These are phyloP conservation scores for Sebastes vulpes DNA, from an alignment of 2,797 vertebrate genomes.

Conservation along the genomic window DNA sequence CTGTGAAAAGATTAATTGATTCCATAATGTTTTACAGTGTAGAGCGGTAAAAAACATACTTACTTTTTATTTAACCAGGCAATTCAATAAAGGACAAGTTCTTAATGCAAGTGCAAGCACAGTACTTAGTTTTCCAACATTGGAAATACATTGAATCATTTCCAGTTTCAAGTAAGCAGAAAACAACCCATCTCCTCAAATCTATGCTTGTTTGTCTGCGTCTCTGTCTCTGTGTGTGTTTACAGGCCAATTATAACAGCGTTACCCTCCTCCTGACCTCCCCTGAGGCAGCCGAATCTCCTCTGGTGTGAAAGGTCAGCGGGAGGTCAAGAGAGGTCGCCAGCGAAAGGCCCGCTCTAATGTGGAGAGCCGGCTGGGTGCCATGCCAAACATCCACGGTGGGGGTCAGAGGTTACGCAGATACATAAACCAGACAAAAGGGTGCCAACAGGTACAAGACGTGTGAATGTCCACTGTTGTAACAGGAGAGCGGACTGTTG, in stretches of 20 bases:
- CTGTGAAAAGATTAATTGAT: background rate
- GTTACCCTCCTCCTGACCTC: constrained; percentile 67
- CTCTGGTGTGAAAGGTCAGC: constrained; percentile 64
- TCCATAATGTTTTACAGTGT: background rate
- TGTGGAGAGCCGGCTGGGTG: constrained; percentile 18
- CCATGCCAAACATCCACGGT: constrained; percentile 24
- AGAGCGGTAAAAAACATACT: background rate
- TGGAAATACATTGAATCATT: background rate
- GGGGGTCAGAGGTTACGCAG: constrained; percentile 67
- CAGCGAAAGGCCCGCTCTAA: constrained; percentile 37
- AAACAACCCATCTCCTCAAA: constrained; percentile 4
- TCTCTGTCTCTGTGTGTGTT: constrained; percentile 42
- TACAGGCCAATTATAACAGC: constrained; percentile 45
- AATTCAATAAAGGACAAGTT: too few relatives aligned
- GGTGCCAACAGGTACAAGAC: constrained; percentile 77
- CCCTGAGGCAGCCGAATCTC: constrained; percentile 38
- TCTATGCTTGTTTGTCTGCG: constrained; percentile 20
- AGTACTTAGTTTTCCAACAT: background rate
- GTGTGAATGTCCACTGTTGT: constrained; percentile 62
- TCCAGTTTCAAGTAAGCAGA: constrained; percentile 4
- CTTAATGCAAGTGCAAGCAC: background rate
- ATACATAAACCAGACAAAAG: constrained; percentile 74
- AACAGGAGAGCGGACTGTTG: constrained; percentile 57
- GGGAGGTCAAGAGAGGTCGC: constrained; percentile 61
- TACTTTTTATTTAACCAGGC: too few relatives aligned